A percentile compares a stretch with the other conserved stretches of the same genome.
These are phyloP conservation scores for Teleogryllus oceanicus DNA, from an alignment of 2,888 invertebrate species.

Conservation along the genomic window DNA sequence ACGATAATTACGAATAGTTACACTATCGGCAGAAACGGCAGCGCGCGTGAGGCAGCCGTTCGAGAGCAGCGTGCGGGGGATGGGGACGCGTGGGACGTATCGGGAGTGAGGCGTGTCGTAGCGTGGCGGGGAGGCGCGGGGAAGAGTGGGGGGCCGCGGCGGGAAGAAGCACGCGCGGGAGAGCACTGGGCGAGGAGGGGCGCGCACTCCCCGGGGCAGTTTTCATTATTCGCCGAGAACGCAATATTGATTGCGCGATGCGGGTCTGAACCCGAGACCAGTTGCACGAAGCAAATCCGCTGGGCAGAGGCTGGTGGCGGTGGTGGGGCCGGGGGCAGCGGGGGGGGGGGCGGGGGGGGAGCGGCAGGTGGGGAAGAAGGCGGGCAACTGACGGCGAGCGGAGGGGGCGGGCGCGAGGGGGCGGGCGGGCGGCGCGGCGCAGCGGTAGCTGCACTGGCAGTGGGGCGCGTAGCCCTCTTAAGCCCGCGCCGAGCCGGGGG, in stretches of 20 bases:
- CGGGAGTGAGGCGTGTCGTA: background rate
- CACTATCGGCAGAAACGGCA: background rate
- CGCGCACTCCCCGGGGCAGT: background rate
- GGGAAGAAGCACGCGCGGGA: background rate
- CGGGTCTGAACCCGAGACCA: background rate
- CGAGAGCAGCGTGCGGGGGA: background rate
- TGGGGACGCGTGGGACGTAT: background rate
- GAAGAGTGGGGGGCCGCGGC: background rate
- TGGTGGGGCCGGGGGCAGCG: background rate
- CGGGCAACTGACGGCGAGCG: background rate
- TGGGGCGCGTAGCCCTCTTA: background rate
- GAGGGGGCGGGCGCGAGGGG: background rate
- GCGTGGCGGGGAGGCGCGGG: background rate
- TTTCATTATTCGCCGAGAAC: slow-evolving; percentile 18
- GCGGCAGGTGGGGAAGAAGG: background rate
- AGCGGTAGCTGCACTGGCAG: background rate
- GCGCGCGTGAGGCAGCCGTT: background rate
- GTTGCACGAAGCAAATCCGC: slow-evolving; percentile 18
- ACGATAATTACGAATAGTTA: background rate
- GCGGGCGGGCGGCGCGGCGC: background rate
- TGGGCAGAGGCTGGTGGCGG: background rate
- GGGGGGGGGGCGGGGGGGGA: background rate
- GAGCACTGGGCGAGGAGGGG: background rate
- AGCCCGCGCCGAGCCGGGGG: background rate
- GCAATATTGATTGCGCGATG: background rate